phyloP scores from a whole-genome alignment of 2,888 invertebrate genomes.

The Empis stercorea region DNA sequence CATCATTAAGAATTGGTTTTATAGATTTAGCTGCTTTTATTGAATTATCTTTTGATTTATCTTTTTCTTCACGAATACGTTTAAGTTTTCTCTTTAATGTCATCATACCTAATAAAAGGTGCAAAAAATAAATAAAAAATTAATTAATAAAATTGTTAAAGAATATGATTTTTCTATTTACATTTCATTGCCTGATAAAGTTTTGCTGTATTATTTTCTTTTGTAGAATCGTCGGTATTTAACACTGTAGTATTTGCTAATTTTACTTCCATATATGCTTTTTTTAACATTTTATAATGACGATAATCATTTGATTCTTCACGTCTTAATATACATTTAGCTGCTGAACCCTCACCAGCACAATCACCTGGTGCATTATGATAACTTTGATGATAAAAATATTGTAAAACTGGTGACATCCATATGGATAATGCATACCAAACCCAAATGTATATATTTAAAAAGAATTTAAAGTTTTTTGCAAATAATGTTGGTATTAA shows the following conservation, averaged over 20 bases:
- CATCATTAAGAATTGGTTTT: not conserved
- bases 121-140: not conserved
- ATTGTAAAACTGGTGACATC: conserved; percentile 35
- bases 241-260: conserved; percentile 27
- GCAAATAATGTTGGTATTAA: conserved; percentile 34
- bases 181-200: conserved; percentile 37
- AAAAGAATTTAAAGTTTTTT: conserved; percentile 31
- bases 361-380: conserved; percentile 31
- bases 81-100: conserved; percentile 34
- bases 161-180: conserved; percentile 12
- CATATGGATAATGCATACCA: conserved; percentile 36
- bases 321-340: conserved; percentile 33
- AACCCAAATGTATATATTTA: conserved; percentile 31
- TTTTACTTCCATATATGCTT: conserved; percentile 33
- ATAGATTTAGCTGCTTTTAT: not conserved
- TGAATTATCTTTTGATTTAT: conserved; percentile 24
- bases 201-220: conserved; percentile 28
- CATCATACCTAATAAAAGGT: conserved; percentile 27
- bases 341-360: conserved; percentile 33
- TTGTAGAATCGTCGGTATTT: conserved; percentile 15
- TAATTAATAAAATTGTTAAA: too few species aligned
- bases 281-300: conserved; percentile 30
- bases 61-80: conserved; percentile 34
- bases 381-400: conserved; percentile 36
- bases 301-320: conserved; percentile 30